phyloP scores from a whole-genome alignment of 2,113 vertebrate genomes.

The Melanotaenia duboulayi region DNA sequence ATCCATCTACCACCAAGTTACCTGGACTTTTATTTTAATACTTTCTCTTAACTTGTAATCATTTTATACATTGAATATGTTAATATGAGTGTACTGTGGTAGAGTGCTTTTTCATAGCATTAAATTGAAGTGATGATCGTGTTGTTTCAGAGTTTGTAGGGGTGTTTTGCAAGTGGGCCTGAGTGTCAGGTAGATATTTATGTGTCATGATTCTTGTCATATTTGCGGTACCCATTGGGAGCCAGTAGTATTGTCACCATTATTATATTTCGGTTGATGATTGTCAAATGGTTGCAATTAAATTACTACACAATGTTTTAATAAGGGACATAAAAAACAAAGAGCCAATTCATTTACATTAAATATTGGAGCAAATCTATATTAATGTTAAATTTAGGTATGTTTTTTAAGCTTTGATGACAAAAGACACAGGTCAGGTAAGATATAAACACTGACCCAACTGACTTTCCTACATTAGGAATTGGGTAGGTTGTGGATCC shows the following conservation, averaged over 20 bases:
- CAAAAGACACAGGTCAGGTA: no score
- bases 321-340: no score
- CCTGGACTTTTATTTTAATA: background rate
- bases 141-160: background rate
- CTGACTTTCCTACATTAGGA: no score
- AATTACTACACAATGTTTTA: background rate
- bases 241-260: background rate
- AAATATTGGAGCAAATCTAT: no score
- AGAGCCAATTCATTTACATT: background rate
- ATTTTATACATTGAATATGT: background rate
- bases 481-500: no score
- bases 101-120: background rate
- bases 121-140: slow-evolving; percentile 4
- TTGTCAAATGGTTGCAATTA: background rate
- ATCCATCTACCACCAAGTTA: background rate
- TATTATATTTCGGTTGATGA: background rate
- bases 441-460: no score
- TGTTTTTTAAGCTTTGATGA: no score
- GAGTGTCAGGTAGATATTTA: background rate
- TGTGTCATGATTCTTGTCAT: slow-evolving; percentile 42
- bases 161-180: slow-evolving; percentile 37
- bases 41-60: background rate
- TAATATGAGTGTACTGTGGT: background rate
- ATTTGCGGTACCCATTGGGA: background rate
- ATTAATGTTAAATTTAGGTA: no score